Percentiles rank a stretch among this genome's conserved stretches.
Conservation (phyloP, 2,113 vertebrate genomes). For the Pygoscelis adeliae region DNA sequence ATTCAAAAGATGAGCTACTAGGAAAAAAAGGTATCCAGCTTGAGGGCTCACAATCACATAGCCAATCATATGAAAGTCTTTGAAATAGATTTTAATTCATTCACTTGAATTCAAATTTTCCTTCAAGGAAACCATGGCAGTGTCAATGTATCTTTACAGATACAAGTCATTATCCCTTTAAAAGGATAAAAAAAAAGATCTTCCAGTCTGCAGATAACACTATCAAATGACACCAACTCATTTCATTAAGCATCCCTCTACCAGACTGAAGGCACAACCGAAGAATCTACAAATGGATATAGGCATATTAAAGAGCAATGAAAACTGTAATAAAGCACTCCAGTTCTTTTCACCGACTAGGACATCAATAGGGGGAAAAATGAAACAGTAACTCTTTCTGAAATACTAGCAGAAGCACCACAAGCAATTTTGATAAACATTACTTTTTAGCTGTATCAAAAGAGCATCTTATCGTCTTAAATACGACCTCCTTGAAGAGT, state of each 20-base stretch:
- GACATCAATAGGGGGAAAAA: neutral
- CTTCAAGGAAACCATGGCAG: neutral
- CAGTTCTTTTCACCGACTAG: neutral
- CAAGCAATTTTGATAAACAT: neutral
- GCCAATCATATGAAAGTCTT: neutral
- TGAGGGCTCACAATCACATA: neutral
- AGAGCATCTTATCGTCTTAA: conserved; percentile 22
- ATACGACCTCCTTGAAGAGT: conserved; percentile 22
- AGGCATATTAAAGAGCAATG: neutral
- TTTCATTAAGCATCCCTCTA: neutral
- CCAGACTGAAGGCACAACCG: neutral
- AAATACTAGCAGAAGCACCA: neutral
- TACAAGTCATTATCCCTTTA: neutral
- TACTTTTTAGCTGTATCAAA: conserved; percentile 2
- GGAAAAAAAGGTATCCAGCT: neutral
- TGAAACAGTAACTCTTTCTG: neutral
- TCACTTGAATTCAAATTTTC: neutral
- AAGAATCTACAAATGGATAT: neutral
- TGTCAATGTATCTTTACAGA: neutral
- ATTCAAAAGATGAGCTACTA: neutral
- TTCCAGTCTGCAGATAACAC: neutral
- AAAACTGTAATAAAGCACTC: neutral
- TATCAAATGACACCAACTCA: neutral
- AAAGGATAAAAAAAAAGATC: neutral
- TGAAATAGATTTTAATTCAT: neutral